Base-by-base conservation (phyloP, 2,888 invertebrate species). In the Drosophila borealis region DNA sequence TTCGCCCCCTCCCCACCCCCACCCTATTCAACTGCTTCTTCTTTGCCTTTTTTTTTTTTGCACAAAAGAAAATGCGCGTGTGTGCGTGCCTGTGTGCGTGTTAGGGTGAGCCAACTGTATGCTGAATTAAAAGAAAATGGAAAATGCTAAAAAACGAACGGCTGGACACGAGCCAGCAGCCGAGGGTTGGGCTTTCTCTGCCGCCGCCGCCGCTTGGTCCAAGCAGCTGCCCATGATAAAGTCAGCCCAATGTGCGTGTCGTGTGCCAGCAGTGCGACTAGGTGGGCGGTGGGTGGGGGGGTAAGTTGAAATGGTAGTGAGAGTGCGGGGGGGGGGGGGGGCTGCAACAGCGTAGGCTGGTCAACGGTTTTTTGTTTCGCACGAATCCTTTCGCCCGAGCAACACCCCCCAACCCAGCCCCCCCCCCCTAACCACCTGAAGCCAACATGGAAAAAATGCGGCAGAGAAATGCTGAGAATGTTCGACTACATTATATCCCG, bases 61-160 rank as follows among this genome's bases (percentile, higher is more conserved):
- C 87, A 82, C 89, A 88, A 82, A 86, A 88, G 89, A 88, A 86
- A 82, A 61, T 62, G 63, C 34, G 59, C 36, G 55, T 25, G 59
- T 36, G 50, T 55, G 74, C 36, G 54, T 45, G 66, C 34, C 64
- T 63, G 48, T 39, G 56, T 39, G 45, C 55, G 61, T 56, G 71
- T 19, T 41, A 46, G 70, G 62, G 64, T 54, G 74, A 42, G 46
- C 41, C 57, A 37, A 50, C 50, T 70, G 56, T 67, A 78, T 80
- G 81, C 83, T 80, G 81, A 87, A 83, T 82, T 88, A 86, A 89
- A 89, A 83, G 88, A 83, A 83, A 83, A 87, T 89, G 82, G 89
- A 89, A 83, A 83, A 83, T 83, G 89, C 88, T 87, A 84, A 83
- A 89, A 67, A 87, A 83, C 81, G 71, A 82, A 59, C 60, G 50